A percentile compares a stretch with the other conserved stretches of the same genome.
Conservation (phyloP, 2,113 vertebrate genomes). For the Globicephala melas region DNA sequence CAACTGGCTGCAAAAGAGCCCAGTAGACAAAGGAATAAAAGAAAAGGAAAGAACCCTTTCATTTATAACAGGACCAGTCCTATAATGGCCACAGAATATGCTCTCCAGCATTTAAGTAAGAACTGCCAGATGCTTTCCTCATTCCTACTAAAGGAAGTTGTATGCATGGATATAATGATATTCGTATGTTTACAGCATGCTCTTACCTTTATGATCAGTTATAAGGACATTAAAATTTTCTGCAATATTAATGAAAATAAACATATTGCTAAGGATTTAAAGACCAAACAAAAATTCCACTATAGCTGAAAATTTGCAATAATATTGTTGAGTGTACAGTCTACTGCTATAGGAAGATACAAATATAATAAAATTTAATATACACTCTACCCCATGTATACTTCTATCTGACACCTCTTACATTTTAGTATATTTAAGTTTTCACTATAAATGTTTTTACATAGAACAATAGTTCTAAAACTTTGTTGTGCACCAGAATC, state of each 20-base stretch:
- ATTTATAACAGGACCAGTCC: background rate
- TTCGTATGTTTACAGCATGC: background rate
- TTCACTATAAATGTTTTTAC: background rate
- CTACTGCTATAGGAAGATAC: background rate
- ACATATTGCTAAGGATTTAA: slow-evolving; percentile 10
- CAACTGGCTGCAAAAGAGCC: background rate
- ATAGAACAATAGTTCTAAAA: background rate
- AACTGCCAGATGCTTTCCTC: background rate
- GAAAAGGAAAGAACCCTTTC: background rate
- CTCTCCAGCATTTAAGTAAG: background rate
- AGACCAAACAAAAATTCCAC: background rate
- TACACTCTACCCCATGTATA: background rate
- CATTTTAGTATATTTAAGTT: background rate
- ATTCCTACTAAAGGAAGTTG: background rate
- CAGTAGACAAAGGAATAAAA: background rate
- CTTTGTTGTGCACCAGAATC: background rate
- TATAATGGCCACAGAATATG: background rate
- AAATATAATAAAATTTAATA: background rate
- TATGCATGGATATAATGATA: background rate
- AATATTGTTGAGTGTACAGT: background rate
- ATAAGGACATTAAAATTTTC: slow-evolving; percentile 18
- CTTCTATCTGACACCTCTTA: background rate
- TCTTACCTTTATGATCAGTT: slow-evolving; percentile 21
- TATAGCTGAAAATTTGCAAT: background rate
- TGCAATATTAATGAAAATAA: slow-evolving; percentile 30